A percentile compares a stretch with the other conserved stretches of the same genome.
Evolutionary conservation across 2,113 vertebrate genomes (phyloP).

Genomic region (Clarias gariepinus): DNA sequence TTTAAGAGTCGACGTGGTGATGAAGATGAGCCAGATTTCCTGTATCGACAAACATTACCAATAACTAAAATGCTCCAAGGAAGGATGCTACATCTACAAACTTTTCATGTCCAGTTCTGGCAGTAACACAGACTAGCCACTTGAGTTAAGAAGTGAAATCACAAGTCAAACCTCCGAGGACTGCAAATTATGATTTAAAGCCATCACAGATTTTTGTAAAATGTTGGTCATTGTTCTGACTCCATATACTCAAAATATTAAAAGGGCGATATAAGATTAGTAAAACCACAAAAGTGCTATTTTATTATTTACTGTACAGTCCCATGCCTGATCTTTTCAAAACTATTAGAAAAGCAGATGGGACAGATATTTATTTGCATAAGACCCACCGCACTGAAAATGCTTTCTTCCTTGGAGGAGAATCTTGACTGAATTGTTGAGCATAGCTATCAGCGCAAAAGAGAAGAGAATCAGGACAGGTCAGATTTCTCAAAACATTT

Average conservation of each 20-base stretch:
- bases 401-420: constrained; percentile 43
- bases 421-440: constrained; percentile 45
- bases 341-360: neutral
- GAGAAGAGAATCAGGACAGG: constrained; percentile 22
- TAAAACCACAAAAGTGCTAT: neutral
- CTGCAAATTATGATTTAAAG: neutral
- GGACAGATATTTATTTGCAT: constrained; percentile 26
- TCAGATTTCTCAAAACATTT: constrained; percentile 18
- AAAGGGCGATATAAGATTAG: neutral
- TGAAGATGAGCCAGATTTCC: constrained; percentile 14
- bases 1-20: constrained; percentile 22
- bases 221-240: neutral
- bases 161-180: neutral
- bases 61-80: neutral
- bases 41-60: constrained; percentile 2
- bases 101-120: neutral
- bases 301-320: neutral
- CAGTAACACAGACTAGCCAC: neutral
- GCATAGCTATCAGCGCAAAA: constrained; percentile 54
- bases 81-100: too few relatives aligned
- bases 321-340: neutral
- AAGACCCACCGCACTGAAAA: constrained; percentile 46
- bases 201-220: neutral
- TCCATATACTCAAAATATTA: too few relatives aligned
- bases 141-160: neutral